Percentiles rank a stretch among this genome's conserved stretches.
Conservation (phyloP, 1,140 invertebrate genomes). For the Lysiphlebus fabarum region DNA sequence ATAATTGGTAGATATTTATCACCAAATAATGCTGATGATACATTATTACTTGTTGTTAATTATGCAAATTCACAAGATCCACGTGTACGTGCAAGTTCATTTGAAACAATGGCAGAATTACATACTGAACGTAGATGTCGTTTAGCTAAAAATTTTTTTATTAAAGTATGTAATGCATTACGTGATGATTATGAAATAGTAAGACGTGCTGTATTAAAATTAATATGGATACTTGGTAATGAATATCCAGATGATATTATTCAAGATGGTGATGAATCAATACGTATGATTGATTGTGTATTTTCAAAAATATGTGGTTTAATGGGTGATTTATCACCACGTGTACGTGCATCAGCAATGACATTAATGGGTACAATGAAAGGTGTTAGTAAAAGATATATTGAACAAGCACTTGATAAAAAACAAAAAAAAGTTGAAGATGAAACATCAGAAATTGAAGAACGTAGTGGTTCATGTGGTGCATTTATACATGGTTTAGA, state of each 20-base stretch:
- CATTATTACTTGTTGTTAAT: slow-evolving; percentile 67
- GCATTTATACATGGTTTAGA: slow-evolving; percentile 98
- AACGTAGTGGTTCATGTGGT: slow-evolving; percentile 89
- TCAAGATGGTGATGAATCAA: slow-evolving; percentile 67
- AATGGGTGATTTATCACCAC: slow-evolving; percentile 88
- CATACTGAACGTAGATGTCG: slow-evolving; percentile 74
- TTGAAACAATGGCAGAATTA: slow-evolving; percentile 77
- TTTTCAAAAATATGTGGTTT: slow-evolving; percentile 93
- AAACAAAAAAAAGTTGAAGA: slow-evolving; percentile 92
- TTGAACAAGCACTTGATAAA: slow-evolving; percentile 96
- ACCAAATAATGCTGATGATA: slow-evolving; percentile 42
- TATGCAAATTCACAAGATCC: slow-evolving; percentile 88
- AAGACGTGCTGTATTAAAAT: slow-evolving; percentile 76
- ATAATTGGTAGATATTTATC: slow-evolving; percentile 51
- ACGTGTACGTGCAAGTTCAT: slow-evolving; percentile 81
- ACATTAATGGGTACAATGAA: slow-evolving; percentile 81
- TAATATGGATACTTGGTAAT: slow-evolving; percentile 82
- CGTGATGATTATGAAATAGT: slow-evolving; percentile 95
- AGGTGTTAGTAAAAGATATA: slow-evolving; percentile 81
- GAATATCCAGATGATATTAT: slow-evolving; percentile 81
- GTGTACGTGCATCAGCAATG: slow-evolving; percentile 77
- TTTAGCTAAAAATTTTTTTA: slow-evolving; percentile 75
- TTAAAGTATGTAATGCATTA: slow-evolving; percentile 76
- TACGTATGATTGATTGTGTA: slow-evolving; percentile 90
- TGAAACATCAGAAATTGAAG: slow-evolving; percentile 64